phyloP scores from a whole-genome alignment of 2,797 vertebrate species.

The Liasis olivaceus region DNA sequence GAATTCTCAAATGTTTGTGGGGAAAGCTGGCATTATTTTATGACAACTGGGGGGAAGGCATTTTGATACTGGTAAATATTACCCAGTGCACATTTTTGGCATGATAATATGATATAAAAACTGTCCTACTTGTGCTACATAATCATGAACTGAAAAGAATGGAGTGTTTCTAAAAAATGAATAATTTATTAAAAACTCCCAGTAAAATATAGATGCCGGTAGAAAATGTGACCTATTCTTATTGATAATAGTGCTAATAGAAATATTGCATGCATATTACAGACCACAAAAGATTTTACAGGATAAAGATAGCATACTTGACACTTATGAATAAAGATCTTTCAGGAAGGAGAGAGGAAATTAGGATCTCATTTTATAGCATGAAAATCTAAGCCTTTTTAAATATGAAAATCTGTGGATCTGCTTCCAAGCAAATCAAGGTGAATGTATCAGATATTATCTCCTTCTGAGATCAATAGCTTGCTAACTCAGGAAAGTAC shows the following conservation, averaged over 20 bases:
- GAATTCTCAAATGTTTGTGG: neutral
- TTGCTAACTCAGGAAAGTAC: neutral
- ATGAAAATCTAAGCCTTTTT: neutral
- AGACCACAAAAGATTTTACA: neutral
- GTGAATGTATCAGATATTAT: neutral
- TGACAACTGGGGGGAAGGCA: neutral
- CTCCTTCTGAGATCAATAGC: neutral
- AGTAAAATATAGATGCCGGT: neutral
- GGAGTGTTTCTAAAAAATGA: neutral
- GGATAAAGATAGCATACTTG: neutral
- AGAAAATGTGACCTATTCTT: neutral
- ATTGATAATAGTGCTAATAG: neutral
- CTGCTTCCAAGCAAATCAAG: neutral
- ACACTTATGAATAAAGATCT: neutral
- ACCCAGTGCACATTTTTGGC: neutral
- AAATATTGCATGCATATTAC: neutral
- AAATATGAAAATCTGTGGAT: neutral
- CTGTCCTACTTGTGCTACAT: neutral
- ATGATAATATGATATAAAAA: neutral
- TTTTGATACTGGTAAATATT: neutral
- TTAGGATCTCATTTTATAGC: neutral
- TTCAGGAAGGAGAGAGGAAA: neutral
- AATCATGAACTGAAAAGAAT: neutral
- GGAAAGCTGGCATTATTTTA: neutral
- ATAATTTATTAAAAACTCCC: neutral